Evolutionary conservation across 2,113 vertebrate genomes (phyloP), one percentile per base, ranked within the genome.

Genomic region (Merops nubicus): DNA sequence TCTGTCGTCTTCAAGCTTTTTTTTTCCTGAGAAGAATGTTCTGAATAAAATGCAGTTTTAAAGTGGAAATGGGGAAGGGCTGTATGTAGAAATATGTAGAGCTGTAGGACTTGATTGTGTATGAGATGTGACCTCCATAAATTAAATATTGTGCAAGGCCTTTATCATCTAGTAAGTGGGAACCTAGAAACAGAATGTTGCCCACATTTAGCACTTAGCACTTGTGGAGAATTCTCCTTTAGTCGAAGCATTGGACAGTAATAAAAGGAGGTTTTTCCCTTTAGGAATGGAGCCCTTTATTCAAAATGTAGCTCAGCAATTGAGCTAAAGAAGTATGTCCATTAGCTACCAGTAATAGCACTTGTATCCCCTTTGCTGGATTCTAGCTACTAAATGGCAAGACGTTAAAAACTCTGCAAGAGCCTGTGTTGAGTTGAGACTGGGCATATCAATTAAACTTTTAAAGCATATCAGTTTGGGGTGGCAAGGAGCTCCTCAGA

Each of bases 271-370:
- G 15, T 38, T 69, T 12, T 43, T 77, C 36, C 63, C 34, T 74
- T 62, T 62, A 85, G 88, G 68, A 93, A 22, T 26, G 1, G 2
- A 90, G 38, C 26, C 40, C 70, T 90, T 88, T 75, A 48, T 95
- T 89, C 77, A 85, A 85, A 91, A 89, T 19, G 22, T 72, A 72
- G 87, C 29, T 94, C 77, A 88, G 69, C 64, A 64, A 19, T 5
- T 93, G 70, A 89, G 68, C 48, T 65, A 8, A 65, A 65, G 85
- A 70, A 64, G 81, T 88, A 42, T 78, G 62, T 77, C 74, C 67
- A 83, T 94, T 95, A 96, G 81, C 43, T 87, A 36, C n/a, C 74
- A 76, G 53, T 89, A 91, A 87, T 29, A 79, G 87, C 77, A 9
- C 25, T 85, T 60, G n/a, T 33, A 74, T 63, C 26, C 26, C 14